A percentile compares a stretch with the other conserved stretches of the same genome.
phyloP scores from a whole-genome alignment of 2,113 vertebrate genomes.

The Paramisgurnus dabryanus region DNA sequence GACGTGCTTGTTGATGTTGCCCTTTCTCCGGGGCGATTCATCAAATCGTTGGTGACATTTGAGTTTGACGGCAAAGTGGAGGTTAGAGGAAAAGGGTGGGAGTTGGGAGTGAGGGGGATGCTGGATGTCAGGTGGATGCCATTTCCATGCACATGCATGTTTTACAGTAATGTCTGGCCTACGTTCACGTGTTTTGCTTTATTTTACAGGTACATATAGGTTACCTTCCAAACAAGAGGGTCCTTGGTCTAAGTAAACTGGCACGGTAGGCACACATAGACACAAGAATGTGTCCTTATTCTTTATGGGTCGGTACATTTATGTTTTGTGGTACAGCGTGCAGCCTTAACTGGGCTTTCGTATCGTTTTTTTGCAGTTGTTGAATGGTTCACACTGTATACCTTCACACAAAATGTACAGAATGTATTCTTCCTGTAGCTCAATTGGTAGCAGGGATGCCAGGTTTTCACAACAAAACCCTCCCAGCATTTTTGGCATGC shows the following conservation, averaged over 20 bases:
- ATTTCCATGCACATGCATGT: not conserved
- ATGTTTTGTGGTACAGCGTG: too few relatives aligned
- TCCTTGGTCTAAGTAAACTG: constrained; percentile 97
- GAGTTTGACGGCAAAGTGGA: constrained; percentile 54
- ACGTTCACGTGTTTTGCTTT: constrained; percentile 12
- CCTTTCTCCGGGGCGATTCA: constrained; percentile 70
- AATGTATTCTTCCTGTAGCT: too few relatives aligned
- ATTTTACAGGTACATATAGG: constrained; percentile 90
- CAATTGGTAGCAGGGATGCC: too few relatives aligned
- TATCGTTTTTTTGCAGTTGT: too few relatives aligned
- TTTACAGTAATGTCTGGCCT: not conserved
- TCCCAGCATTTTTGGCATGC: too few relatives aligned
- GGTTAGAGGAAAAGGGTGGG: constrained; percentile 1
- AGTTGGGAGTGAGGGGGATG: not conserved
- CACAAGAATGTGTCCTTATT: too few relatives aligned
- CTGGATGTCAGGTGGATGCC: not conserved
- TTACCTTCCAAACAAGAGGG: constrained; percentile 97
- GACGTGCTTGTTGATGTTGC: constrained; percentile 56
- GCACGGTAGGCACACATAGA: constrained; percentile 82
- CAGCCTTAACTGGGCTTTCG: too few relatives aligned
- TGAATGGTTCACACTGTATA: too few relatives aligned
- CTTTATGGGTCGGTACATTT: too few relatives aligned
- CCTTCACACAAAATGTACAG: too few relatives aligned
- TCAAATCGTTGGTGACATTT: constrained; percentile 85
- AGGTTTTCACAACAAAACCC: too few relatives aligned